Evolutionary conservation across 2,888 invertebrate genomes (phyloP), one percentile per base, ranked within the genome.

Genomic region (Pristionchus mayeri): DNA sequence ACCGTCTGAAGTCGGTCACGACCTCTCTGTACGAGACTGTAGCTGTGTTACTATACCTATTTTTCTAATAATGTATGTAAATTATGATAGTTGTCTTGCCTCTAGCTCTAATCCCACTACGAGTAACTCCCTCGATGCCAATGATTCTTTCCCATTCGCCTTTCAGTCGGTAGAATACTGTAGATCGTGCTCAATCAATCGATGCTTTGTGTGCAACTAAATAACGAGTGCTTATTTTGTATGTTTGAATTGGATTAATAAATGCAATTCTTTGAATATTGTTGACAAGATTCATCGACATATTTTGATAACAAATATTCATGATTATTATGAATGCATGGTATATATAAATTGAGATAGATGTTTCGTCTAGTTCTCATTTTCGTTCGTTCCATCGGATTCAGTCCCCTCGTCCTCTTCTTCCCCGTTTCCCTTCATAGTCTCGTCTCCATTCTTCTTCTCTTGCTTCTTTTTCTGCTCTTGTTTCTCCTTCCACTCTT

Each of bases 51-150:
- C 2, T 44, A 21, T 4, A 57, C 21, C 21, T 24, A 57, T 18
- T 11, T n/a, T 3, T 75, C 30, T 76, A 76, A 50, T 76, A 76
- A 30, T 76, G 27, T 76, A 37, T 34, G 18, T 76, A 13, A 76
- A 50, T 44, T 76, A 76, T 76, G 24, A 48, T 27, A n/a, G 67
- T 75, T n/a, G 48, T 44, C 76, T 76, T 76, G 76, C 76, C 76
- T 76, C 76, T 48, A 76, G 76, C 76, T 76, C 48, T 48, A 76
- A 48, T n/a, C 3, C n/a, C 27, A 50, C 13, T 76, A 76, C 76
- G 48, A 40, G 76, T 76, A 76, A 24, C 0, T 7, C 40, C 37
- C 4, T 40, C 21, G 7, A 71, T 71, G 67, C 67, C 67, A 71
- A 71, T 71, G 67, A 71, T 71, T 63, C 60, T 63, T 63, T 30